Base-by-base conservation (phyloP, 2,888 invertebrate species). In the Periphyllus acericola region DNA sequence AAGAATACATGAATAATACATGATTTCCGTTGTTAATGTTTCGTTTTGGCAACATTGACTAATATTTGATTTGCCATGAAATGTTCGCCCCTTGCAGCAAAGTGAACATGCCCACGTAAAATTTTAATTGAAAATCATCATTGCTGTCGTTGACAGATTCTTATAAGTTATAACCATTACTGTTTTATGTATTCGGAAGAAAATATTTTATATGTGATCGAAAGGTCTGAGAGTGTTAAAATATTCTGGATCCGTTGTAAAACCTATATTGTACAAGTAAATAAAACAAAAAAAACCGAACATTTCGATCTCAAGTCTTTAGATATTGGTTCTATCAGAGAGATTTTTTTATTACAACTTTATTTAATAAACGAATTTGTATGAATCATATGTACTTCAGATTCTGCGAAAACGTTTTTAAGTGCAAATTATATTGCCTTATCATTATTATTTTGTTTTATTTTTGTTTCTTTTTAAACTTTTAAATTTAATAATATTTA, bases 31-130 rank as follows among this genome's bases (percentile, higher is more conserved):
- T 80, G 71, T 71, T 78, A 86, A 86, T 71, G 86, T 86, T 79
- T 80, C 36, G 25, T 85, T 86, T 86, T 86, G 72, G 72, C 55
- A 86, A 60, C 86, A 72, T 79, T 36, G 78, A 72, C 86, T 79
- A 86, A 86, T 86, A 86, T 86, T 86, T 86, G 86, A 79, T 85
- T 85, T 85, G 34, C 71, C 52, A 21, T 55, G 60, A 85, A 85
- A 78, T 46, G 52, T 19, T 19, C n/a, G n/a, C 19, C 85, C 78
- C 85, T 52, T n/a, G 8, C 36, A 3, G 11, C 84, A 40, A 66
- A 6, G 34, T 34, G 46, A 68, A 79, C 71, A 66, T 25, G 78
- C 17, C 79, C n/a, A 29, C 19, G 80, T 80, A 86, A 80, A 79
- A 40, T 79, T 79, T 85, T 86, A 86, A 85, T 85, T 85, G 78